phyloP scores from a whole-genome alignment of 2,888 invertebrate genomes.

The Lepeophtheirus nordmannii region DNA sequence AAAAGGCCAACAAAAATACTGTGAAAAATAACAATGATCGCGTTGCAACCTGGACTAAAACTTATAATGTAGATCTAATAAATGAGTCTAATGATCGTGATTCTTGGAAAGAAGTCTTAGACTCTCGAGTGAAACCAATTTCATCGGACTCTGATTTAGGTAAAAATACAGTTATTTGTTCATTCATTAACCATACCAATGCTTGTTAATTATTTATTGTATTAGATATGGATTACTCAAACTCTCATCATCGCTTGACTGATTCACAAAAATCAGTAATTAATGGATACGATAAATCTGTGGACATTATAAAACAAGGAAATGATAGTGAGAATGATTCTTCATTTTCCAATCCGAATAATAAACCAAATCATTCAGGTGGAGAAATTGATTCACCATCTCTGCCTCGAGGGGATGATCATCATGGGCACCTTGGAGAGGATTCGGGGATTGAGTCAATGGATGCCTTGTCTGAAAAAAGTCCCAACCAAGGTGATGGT shows the following conservation, averaged over 20 bases:
- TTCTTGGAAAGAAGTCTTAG: neutral
- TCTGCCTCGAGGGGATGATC: slow-evolving; percentile 26
- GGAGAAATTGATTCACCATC: slow-evolving; percentile 1
- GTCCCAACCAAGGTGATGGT: slow-evolving; percentile 70
- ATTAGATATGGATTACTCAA: neutral
- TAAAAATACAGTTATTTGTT: neutral
- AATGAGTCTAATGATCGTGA: neutral
- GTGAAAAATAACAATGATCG: neutral
- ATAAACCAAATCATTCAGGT: neutral
- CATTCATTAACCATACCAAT: no score
- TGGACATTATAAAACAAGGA: no score
- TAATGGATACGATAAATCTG: neutral
- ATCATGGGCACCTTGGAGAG: slow-evolving; percentile 44
- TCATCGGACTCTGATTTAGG: neutral
- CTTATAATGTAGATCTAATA: neutral
- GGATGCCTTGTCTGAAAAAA: slow-evolving; percentile 83
- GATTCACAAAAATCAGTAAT: neutral
- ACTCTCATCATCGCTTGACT: neutral
- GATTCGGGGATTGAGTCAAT: slow-evolving; percentile 83
- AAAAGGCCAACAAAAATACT: neutral
- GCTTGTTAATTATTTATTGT: neutral
- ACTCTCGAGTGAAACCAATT: neutral
- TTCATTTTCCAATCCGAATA: neutral
- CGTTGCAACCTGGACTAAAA: neutral
- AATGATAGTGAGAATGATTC: neutral